Evolutionary conservation across 2,113 vertebrate species (phyloP).

Genomic region (Abramis brama): DNA sequence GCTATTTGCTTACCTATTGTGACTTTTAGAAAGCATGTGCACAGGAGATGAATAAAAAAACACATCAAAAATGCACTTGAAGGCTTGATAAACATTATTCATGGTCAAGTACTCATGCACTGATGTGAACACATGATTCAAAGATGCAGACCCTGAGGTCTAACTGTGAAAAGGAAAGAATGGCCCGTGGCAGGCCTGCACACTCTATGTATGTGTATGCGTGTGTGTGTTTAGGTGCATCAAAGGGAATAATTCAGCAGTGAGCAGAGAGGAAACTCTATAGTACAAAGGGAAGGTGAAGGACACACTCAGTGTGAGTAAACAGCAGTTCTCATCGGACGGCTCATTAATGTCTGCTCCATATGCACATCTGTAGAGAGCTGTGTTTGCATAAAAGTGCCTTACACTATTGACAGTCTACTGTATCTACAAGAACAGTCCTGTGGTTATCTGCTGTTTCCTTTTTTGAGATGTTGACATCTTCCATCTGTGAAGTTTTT

Average conservation of each 20-base stretch:
- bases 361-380: constrained; percentile 20
- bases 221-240: constrained; percentile 62
- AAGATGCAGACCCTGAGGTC: constrained; percentile 14
- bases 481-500: not conserved
- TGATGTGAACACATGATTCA: constrained; percentile 17
- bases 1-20: not conserved
- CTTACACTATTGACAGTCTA: not conserved
- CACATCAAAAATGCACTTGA: not conserved
- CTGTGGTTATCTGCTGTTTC: not conserved
- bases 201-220: not conserved
- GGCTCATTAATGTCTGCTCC: constrained; percentile 2
- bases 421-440: not conserved
- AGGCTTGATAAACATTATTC: constrained; percentile 5
- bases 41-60: not conserved
- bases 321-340: constrained; percentile 39
- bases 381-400: not conserved
- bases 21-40: not conserved
- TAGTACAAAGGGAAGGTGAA: constrained; percentile 66
- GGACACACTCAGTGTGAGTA: constrained; percentile 56
- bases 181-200: not conserved
- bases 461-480: not conserved
- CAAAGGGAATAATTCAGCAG: constrained; percentile 77
- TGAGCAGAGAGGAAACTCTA: constrained; percentile 53
- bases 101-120: not conserved
- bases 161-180: not conserved